Evolutionary conservation across 2,888 invertebrate species (phyloP).

Genomic region (Gibbula magus): DNA sequence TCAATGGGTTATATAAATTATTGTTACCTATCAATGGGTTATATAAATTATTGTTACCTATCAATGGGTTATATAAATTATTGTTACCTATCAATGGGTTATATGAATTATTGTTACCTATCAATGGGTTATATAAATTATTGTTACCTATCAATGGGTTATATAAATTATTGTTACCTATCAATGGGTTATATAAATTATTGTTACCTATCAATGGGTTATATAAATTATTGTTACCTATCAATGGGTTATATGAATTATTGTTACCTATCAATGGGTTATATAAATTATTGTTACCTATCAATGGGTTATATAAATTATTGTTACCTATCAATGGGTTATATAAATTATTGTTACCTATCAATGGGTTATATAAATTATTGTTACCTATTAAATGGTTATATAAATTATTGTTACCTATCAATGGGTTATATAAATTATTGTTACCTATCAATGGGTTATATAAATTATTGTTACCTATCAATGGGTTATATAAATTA

Average conservation of each 20-base stretch:
- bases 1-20: not conserved
- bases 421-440: not conserved
- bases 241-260: too few species aligned
- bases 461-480: not conserved
- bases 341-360: not conserved
- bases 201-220: not conserved
- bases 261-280: not conserved
- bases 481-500: not conserved
- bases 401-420: not conserved
- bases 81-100: too few species aligned
- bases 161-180: not conserved
- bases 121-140: not conserved
- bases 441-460: too few species aligned
- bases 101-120: not conserved
- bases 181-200: not conserved
- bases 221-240: not conserved
- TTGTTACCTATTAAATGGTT: too few species aligned
- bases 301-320: too few species aligned
- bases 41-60: not conserved
- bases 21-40: too few species aligned
- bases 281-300: not conserved
- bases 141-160: too few species aligned
- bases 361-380: not conserved
- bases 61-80: not conserved
- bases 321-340: not conserved